Base-by-base conservation (phyloP, 1,140 invertebrate genomes). In the Augochlora pura region DNA sequence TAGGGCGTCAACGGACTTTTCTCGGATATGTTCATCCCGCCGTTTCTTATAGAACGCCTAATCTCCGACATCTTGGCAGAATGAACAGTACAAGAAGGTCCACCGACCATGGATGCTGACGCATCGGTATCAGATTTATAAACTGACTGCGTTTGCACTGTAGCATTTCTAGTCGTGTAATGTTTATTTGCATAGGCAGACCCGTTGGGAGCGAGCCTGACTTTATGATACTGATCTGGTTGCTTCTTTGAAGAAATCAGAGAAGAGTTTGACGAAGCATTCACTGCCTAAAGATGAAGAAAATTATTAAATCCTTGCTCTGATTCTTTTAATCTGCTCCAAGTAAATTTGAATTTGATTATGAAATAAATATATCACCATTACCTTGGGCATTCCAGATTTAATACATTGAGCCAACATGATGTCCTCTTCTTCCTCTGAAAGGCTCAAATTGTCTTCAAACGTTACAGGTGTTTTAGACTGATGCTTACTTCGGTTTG, bases 381-480 rank as follows among this genome's bases (percentile, higher is more conserved):
- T 46, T 59, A 86, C 87, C 70, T 91, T 91, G 23, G 90, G 90
- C 86, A 92, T 91, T 0, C 90, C 91, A 8, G 90, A 91, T 27
- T 87, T 86, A 32, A 91, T 92, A 46, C 91, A 92, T 59, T 91
- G 89, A 0, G 88, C 91, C 16, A 92, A 69, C 76, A 91, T 91
- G 12, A 88, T 86, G n/a, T 92, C 90, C 46, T 89, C 88, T n/a
- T 91, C 91, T 18, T 91, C 91, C 54, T 91, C 90, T 0, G 90
- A 91, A 1, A 91, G 80, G 72, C 87, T 90, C 3, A 85, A 73
- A 63, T 84, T 87, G 21, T 89, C 88, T 64, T 90, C 90, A 0
- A 78, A 89, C 10, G 77, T 14, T 49, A 70, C 80, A 2, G n/a
- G 32, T 12, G 75, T 84, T 21, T 82, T 86, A 1, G n/a, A n/a